These are phyloP conservation scores for Neoscelio sp. DNA, from an alignment of 2,888 invertebrate species.

Conservation along the genomic window DNA sequence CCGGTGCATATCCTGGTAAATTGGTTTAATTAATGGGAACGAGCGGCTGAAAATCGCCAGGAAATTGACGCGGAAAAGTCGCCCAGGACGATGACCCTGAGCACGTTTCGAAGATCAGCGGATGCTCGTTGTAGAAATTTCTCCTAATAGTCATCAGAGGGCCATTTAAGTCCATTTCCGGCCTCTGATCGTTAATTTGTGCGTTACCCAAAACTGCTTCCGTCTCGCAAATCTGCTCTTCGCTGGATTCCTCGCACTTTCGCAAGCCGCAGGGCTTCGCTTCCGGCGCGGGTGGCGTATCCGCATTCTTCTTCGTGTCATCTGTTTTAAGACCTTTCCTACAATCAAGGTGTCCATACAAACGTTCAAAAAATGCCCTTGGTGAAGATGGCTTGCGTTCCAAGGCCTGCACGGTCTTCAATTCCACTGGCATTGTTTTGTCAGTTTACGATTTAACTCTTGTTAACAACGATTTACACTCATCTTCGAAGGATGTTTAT, in stretches of 20 bases:
- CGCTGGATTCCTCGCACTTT: constrained; percentile 36
- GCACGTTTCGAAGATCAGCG: constrained; percentile 14
- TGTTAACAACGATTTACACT: no score
- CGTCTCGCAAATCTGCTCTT: constrained; percentile 77
- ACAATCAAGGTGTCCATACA: constrained; percentile 90
- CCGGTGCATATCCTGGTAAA: constrained; percentile 83
- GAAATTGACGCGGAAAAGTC: constrained; percentile 71
- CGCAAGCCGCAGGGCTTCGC: constrained; percentile 46
- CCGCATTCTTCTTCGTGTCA: constrained; percentile 64
- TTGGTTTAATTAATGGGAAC: constrained; percentile 78
- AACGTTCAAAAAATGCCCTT: constrained; percentile 90
- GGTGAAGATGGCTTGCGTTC: constrained; percentile 88
- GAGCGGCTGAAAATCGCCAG: constrained; percentile 71
- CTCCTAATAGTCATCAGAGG: neutral
- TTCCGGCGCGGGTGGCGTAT: constrained; percentile 49
- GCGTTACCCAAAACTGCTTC: constrained; percentile 78
- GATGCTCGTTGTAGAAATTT: constrained; percentile 36
- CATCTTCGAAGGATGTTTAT: no score
- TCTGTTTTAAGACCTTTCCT: constrained; percentile 68
- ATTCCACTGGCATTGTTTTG: constrained; percentile 76
- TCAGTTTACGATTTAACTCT: no score
- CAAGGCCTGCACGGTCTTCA: constrained; percentile 44
- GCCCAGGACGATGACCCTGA: neutral
- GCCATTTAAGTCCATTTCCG: constrained; percentile 12
- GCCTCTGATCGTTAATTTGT: neutral